Evolutionary conservation across 1,140 invertebrate species (phyloP).

Genomic region (Sycophaga agraensis): DNA sequence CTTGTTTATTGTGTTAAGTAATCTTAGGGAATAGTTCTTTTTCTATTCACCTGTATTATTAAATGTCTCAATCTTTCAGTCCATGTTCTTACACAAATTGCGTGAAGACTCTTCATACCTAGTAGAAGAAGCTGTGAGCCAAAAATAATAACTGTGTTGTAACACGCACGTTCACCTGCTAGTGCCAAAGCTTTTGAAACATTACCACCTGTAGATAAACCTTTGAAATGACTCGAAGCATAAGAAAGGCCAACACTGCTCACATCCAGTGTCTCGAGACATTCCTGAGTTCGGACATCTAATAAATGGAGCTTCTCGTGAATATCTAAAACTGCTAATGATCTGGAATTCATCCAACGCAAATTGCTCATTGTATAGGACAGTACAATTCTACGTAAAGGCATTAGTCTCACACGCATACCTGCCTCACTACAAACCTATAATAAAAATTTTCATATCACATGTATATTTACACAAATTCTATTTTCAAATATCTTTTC

Average conservation of each 20-base stretch:
- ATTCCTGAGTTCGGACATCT: conserved; percentile 84
- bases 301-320: conserved; percentile 84
- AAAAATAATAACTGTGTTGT: conserved; percentile 83
- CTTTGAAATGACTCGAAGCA: conserved; percentile 90
- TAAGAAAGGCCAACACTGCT: conserved; percentile 86
- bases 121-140: conserved; percentile 82
- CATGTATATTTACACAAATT: background rate
- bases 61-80: conserved; percentile 74
- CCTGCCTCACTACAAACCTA: conserved; percentile 53
- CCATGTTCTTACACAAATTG: conserved; percentile 81
- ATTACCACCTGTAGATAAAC: conserved; percentile 75
- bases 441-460: too few relatives aligned
- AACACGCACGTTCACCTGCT: conserved; percentile 84
- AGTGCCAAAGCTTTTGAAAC: conserved; percentile 74
- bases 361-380: conserved; percentile 71
- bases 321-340: conserved; percentile 81
- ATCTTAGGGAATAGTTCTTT: too few relatives aligned
- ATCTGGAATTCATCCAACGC: conserved; percentile 86
- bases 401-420: conserved; percentile 63
- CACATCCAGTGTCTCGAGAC: conserved; percentile 81
- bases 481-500: too few relatives aligned
- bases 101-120: conserved; percentile 79
- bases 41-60: conserved; percentile 57
- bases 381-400: conserved; percentile 69
- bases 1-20: too few relatives aligned